Evolutionary conservation across 1,140 invertebrate genomes (phyloP).

Genomic region (Scaptomyza montana): DNA sequence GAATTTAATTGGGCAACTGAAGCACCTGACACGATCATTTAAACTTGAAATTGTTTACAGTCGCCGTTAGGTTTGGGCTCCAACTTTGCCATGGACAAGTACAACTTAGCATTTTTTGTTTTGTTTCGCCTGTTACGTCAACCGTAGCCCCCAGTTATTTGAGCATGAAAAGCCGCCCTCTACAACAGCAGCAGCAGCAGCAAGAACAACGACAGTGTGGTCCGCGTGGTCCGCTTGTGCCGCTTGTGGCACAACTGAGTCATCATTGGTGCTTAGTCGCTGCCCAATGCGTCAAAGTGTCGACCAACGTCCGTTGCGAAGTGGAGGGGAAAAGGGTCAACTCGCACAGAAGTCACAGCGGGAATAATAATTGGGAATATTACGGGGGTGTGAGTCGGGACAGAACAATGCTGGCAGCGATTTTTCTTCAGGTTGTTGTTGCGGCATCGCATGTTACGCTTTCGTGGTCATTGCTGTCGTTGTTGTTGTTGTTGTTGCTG

Average conservation of each 20-base stretch:
- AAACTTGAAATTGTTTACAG: constrained; percentile 14
- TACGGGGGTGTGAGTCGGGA: not conserved
- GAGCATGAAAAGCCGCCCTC: constrained; percentile 55
- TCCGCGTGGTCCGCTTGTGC: constrained; percentile 8
- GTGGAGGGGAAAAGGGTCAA: not conserved
- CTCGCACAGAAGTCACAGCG: constrained; percentile 3
- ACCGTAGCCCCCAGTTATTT: constrained; percentile 46
- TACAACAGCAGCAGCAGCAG: not conserved
- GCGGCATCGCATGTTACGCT: constrained; percentile 57
- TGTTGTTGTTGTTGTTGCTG: no score
- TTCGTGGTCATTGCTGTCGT: constrained; percentile 65
- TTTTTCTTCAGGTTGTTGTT: constrained; percentile 32
- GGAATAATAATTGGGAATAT: constrained; percentile 4
- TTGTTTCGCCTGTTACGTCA: constrained; percentile 4
- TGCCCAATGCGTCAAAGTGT: constrained; percentile 76
- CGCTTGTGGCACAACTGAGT: constrained; percentile 17
- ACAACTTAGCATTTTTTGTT: constrained; percentile 54
- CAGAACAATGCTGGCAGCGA: no score
- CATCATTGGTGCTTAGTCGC: constrained; percentile 22
- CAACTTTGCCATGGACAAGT: constrained; percentile 31
- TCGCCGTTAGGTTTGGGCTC: constrained; percentile 19
- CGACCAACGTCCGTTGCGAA: constrained; percentile 59
- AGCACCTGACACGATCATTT: not conserved
- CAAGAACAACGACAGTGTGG: no score
- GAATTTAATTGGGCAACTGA: constrained; percentile 11